phyloP scores from a whole-genome alignment of 1,140 invertebrate genomes.

The Nomia melanderi region DNA sequence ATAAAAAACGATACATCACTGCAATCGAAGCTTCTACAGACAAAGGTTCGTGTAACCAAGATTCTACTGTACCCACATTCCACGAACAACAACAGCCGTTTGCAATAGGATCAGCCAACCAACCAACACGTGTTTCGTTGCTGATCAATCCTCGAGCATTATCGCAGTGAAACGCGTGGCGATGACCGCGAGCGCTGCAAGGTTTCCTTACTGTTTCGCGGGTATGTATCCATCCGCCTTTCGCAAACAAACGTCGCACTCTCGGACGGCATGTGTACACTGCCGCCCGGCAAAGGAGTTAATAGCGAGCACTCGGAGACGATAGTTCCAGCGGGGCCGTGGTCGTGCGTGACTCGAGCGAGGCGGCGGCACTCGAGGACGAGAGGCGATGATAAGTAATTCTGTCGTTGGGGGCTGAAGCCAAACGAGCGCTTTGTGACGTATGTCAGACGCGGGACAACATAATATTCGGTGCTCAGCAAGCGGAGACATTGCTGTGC shows the following conservation, averaged over 20 bases:
- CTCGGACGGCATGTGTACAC: neutral
- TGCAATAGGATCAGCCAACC: no score
- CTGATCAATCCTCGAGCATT: no score
- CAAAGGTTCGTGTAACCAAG: no score
- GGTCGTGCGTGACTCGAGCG: constrained; percentile 20
- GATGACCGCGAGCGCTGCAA: no score
- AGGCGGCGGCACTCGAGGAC: neutral
- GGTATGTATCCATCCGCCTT: neutral
- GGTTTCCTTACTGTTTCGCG: neutral
- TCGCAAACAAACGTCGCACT: constrained; percentile 9
- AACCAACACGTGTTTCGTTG: no score
- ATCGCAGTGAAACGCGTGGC: no score
- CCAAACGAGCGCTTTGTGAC: constrained; percentile 26
- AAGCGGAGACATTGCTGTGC: neutral
- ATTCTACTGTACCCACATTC: no score
- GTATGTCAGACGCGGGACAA: neutral
- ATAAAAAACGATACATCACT: no score
- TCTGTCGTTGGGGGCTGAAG: constrained; percentile 5
- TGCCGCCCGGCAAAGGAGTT: neutral
- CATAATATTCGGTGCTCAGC: constrained; percentile 12
- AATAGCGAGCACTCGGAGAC: constrained; percentile 23
- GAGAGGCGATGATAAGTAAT: constrained; percentile 36
- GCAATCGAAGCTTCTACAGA: no score
- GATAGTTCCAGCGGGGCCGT: constrained; percentile 14
- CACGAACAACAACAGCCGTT: no score